Percentiles rank a stretch among this genome's conserved stretches.
These are phyloP conservation scores for Nesoenas mayeri DNA, from an alignment of 2,113 vertebrate genomes.

Conservation along the genomic window DNA sequence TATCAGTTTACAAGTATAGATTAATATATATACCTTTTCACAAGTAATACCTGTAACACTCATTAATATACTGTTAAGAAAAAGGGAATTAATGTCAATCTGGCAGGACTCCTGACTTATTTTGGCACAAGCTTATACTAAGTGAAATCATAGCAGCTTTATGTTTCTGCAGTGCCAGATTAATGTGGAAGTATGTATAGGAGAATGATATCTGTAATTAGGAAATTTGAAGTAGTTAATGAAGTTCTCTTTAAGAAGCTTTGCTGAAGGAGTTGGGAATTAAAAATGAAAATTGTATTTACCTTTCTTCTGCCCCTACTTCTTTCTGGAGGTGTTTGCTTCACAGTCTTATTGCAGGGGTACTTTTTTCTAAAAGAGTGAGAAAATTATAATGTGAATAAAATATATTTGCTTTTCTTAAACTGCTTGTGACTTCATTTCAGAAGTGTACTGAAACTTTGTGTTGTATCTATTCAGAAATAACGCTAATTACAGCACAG, in stretches of 20 bases:
- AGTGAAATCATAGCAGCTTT: background rate
- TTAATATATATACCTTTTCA: background rate
- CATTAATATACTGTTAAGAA: background rate
- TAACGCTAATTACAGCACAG: background rate
- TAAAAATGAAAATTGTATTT: background rate
- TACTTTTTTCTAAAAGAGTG: background rate
- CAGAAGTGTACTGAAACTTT: background rate
- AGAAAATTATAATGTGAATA: background rate
- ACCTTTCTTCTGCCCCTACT: background rate
- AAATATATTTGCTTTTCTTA: background rate
- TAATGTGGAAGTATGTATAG: background rate
- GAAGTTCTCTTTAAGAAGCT: background rate
- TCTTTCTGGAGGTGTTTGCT: background rate
- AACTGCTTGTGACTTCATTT: background rate
- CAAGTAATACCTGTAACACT: background rate
- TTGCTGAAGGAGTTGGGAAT: background rate
- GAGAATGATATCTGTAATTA: background rate
- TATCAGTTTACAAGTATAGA: background rate
- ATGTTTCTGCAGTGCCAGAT: background rate
- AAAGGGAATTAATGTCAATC: background rate
- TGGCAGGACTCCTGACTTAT: background rate
- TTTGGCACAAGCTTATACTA: background rate
- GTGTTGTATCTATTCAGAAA: background rate
- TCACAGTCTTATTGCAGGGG: background rate
- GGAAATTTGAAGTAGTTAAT: background rate